These are phyloP conservation scores for Saturnia pavonia DNA, from an alignment of 2,888 invertebrate genomes.

Conservation along the genomic window DNA sequence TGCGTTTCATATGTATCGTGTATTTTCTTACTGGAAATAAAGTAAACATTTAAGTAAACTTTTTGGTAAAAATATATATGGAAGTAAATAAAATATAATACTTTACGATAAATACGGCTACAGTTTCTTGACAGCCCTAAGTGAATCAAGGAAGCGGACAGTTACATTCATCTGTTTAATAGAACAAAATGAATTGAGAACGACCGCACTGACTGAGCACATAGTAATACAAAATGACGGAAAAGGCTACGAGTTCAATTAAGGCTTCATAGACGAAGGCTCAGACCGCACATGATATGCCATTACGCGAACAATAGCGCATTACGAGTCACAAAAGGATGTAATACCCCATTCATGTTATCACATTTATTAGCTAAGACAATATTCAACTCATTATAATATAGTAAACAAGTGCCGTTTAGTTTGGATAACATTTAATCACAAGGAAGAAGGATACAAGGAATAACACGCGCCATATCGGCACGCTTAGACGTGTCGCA, in stretches of 20 bases:
- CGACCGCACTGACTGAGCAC: background rate
- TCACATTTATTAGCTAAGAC: background rate
- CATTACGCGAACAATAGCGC: constrained; percentile 16
- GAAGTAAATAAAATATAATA: background rate
- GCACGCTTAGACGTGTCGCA: too few relatives aligned
- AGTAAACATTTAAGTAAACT: too few relatives aligned
- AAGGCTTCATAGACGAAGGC: constrained; percentile 1
- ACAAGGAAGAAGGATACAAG: background rate
- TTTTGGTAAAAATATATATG: background rate
- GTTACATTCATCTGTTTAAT: background rate
- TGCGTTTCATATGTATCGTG: too few relatives aligned
- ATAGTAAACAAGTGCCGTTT: background rate
- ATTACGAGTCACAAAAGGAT: constrained; percentile 3
- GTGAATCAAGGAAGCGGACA: background rate
- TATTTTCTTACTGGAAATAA: too few relatives aligned
- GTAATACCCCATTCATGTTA: background rate
- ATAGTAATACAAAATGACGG: constrained; percentile 4
- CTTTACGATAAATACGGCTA: background rate
- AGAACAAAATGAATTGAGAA: constrained; percentile 10
- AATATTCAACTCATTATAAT: background rate
- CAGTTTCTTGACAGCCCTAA: background rate
- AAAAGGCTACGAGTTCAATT: constrained; percentile 12
- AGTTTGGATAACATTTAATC: background rate
- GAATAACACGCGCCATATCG: background rate
- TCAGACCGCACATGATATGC: constrained; percentile 4